Percentiles rank a stretch among this genome's conserved stretches.
Conservation (phyloP, 2,797 vertebrate species). For the Tragelaphus eurycerus region DNA sequence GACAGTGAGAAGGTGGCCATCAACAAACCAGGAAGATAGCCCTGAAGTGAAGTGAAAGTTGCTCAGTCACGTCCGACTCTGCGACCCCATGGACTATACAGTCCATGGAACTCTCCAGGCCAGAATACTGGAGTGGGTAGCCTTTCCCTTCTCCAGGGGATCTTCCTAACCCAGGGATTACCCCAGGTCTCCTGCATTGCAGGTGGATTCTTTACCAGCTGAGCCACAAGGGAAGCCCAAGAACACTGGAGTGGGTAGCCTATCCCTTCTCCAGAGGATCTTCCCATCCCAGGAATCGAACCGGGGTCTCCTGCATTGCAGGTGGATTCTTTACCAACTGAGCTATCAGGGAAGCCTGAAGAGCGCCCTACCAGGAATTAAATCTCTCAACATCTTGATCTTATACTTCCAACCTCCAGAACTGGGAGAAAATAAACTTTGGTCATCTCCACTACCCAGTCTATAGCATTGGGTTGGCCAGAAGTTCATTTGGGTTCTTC, state of each 20-base stretch:
- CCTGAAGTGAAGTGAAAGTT: background rate
- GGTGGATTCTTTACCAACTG: background rate
- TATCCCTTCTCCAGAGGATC: background rate
- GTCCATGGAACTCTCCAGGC: background rate
- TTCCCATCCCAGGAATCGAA: background rate
- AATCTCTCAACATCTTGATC: background rate
- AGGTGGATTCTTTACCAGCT: background rate
- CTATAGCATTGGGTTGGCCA: background rate
- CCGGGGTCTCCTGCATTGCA: background rate
- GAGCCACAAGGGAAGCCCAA: background rate
- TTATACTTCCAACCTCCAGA: background rate
- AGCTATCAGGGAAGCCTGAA: background rate
- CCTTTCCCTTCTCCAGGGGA: background rate
- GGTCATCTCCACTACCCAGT: background rate
- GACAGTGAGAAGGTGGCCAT: background rate
- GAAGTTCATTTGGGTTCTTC: background rate
- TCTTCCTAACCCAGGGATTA: background rate
- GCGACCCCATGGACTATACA: background rate
- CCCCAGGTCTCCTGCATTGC: background rate
- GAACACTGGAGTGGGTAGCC: background rate
- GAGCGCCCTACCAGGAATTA: background rate
- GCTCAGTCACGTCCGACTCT: background rate
- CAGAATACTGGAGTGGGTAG: background rate
- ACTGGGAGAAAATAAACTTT: background rate
- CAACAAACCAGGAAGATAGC: background rate